Percentiles rank a stretch among this genome's conserved stretches.
Conservation (phyloP, 2,797 vertebrate species). For the Labeo calbasu region DNA sequence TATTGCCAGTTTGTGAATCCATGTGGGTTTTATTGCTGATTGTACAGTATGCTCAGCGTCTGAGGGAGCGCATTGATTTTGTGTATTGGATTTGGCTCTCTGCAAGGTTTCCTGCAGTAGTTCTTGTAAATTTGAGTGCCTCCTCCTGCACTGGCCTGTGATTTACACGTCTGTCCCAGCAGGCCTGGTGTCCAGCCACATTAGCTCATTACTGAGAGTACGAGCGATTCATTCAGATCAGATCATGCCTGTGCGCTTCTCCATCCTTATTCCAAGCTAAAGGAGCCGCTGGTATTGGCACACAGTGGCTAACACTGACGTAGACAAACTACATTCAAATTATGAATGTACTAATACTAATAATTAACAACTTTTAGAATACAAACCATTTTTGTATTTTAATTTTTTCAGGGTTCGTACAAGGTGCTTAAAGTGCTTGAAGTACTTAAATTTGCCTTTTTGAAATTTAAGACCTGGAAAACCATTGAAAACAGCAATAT, state of each 20-base stretch:
- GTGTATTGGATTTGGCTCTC: constrained; percentile 17
- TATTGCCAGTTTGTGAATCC: background rate
- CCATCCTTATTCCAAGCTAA: background rate
- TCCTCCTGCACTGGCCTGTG: constrained; percentile 10
- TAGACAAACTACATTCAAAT: background rate
- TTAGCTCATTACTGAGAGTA: constrained; percentile 16
- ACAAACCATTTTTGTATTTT: background rate
- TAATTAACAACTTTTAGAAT: background rate
- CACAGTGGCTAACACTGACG: background rate
- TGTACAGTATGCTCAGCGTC: constrained; percentile 2
- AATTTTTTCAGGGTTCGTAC: too few relatives aligned
- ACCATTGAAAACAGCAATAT: too few relatives aligned
- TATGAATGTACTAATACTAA: background rate
- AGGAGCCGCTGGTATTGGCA: background rate
- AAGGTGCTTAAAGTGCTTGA: too few relatives aligned
- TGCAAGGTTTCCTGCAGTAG: constrained; percentile 8
- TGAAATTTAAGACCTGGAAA: too few relatives aligned
- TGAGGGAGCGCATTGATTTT: constrained; percentile 3
- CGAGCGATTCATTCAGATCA: background rate
- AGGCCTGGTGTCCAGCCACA: constrained; percentile 8
- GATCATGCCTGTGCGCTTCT: background rate
- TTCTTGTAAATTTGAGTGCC: constrained; percentile 7
- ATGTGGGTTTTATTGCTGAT: constrained; percentile 9
- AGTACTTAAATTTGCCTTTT: too few relatives aligned
- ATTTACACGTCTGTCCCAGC: constrained; percentile 18